Percentiles rank a stretch among this genome's conserved stretches.
Conservation (phyloP, 2,113 vertebrate species). For the Gallinago paraguaiae region DNA sequence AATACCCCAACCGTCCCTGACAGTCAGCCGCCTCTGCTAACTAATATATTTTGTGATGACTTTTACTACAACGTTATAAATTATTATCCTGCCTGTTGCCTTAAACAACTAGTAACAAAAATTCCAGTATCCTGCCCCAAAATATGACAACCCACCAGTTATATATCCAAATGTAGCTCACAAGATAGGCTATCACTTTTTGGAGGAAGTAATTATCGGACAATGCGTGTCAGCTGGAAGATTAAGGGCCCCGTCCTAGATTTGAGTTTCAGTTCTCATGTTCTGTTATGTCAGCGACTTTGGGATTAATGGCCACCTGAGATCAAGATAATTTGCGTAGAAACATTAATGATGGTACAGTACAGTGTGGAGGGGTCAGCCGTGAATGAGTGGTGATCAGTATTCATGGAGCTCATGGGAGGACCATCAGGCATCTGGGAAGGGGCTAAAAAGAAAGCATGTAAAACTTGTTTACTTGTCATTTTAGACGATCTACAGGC, state of each 20-base stretch:
- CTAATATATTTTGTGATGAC: not conserved
- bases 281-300: constrained; percentile 7
- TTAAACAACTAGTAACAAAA: constrained; percentile 33
- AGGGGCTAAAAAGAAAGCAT: not conserved
- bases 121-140: not conserved
- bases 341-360: not conserved
- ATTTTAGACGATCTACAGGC: not conserved
- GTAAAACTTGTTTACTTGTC: not conserved
- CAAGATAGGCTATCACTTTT: not conserved
- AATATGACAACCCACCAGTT: not conserved
- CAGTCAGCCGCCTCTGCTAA: not conserved
- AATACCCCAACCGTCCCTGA: not conserved
- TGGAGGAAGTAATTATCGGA: constrained; percentile 8
- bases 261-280: not conserved
- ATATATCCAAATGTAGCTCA: not conserved
- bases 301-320: not conserved
- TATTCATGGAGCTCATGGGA: not conserved
- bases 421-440: not conserved
- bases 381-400: not conserved
- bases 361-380: not conserved
- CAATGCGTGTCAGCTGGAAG: not conserved
- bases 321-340: not conserved
- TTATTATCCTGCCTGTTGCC: constrained; percentile 4
- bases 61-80: not conserved
- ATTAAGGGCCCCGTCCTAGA: not conserved